Percentiles rank a stretch among this genome's conserved stretches.
Evolutionary conservation across 2,888 invertebrate species (phyloP).

Genomic region (Hyposoter dolosus): DNA sequence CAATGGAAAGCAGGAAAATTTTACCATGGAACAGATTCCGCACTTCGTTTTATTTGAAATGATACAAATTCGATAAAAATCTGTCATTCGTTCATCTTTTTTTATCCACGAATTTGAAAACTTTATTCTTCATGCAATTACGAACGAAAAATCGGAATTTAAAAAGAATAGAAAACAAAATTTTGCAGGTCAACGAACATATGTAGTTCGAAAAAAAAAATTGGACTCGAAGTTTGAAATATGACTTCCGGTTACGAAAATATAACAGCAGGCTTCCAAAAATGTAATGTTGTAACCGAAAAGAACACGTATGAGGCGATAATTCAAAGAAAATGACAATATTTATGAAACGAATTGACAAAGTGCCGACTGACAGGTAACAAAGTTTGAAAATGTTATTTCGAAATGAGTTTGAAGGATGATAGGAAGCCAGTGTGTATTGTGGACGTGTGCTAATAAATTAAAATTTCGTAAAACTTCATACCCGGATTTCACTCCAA

Average conservation of each 20-base stretch:
- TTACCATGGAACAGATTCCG: background rate
- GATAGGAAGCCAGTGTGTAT: background rate
- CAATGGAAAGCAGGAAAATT: background rate
- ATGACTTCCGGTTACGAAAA: background rate
- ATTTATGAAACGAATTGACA: background rate
- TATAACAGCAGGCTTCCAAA: background rate
- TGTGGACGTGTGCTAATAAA: background rate
- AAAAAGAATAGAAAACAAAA: background rate
- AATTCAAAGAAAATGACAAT: background rate
- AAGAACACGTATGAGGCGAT: background rate
- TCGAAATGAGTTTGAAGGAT: background rate
- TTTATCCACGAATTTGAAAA: background rate
- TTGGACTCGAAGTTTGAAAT: background rate
- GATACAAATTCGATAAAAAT: background rate
- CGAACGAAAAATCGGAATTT: background rate
- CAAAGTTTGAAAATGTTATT: background rate
- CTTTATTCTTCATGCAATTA: background rate
- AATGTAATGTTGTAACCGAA: background rate
- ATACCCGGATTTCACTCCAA: constrained; percentile 1
- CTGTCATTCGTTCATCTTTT: background rate
- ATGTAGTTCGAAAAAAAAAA: background rate
- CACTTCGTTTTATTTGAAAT: background rate
- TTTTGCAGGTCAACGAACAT: background rate
- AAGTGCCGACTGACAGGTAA: background rate
- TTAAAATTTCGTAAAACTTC: background rate